These are phyloP conservation scores for Brachyrhaphis roseni DNA, from an alignment of 2,797 vertebrate genomes.

Conservation along the genomic window DNA sequence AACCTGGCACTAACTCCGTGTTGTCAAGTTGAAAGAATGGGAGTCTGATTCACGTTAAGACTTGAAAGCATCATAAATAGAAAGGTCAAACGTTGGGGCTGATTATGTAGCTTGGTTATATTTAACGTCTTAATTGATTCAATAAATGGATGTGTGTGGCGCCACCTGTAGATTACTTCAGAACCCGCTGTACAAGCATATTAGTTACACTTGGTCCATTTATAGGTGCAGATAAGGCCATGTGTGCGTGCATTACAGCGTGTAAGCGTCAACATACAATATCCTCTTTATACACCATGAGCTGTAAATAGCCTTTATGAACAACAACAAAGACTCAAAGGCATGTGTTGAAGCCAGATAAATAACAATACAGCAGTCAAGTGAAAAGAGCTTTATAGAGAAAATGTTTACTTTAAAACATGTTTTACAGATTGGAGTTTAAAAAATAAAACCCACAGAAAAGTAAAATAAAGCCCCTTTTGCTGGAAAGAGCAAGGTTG, in stretches of 20 bases:
- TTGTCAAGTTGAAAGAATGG: constrained; percentile 36
- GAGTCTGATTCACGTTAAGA: constrained; percentile 54
- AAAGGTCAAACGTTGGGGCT: constrained; percentile 60
- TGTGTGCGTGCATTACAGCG: constrained; percentile 46
- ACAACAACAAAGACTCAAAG: constrained; percentile 14
- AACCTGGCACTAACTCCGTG: constrained; percentile 28
- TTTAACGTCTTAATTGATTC: constrained; percentile 76
- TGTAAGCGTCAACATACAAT: constrained; percentile 64
- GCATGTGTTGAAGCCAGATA: constrained; percentile 15
- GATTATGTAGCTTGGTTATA: constrained; percentile 63
- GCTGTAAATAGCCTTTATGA: constrained; percentile 54
- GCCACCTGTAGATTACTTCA: constrained; percentile 78
- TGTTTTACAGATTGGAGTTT: constrained; percentile 51
- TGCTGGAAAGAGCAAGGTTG: constrained; percentile 38
- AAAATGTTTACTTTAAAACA: constrained; percentile 68
- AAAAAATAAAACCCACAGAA: constrained; percentile 31
- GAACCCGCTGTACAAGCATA: constrained; percentile 61
- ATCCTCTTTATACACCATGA: constrained; percentile 44
- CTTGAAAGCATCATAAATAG: constrained; percentile 65
- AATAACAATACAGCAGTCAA: constrained; percentile 53
- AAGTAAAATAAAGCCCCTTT: constrained; percentile 42
- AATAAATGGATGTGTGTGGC: constrained; percentile 71
- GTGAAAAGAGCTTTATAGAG: constrained; percentile 65
- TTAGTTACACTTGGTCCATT: constrained; percentile 70
- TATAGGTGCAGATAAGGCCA: constrained; percentile 66